Percentiles rank a stretch among this genome's conserved stretches.
These are phyloP conservation scores for Acanthoscelides obtectus DNA, from an alignment of 2,888 invertebrate species.

Conservation along the genomic window DNA sequence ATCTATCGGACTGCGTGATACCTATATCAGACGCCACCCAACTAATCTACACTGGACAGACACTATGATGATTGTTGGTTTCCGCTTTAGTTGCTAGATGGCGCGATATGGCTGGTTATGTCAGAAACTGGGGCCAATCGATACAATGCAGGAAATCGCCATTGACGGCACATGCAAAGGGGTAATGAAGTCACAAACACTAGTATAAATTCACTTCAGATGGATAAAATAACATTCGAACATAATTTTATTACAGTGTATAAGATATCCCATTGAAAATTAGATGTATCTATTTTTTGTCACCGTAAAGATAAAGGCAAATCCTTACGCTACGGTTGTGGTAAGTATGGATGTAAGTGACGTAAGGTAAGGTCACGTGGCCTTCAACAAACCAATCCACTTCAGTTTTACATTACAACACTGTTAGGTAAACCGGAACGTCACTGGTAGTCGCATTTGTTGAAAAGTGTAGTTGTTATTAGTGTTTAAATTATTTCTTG, in stretches of 20 bases:
- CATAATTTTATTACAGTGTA: not conserved
- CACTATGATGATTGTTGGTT: no score
- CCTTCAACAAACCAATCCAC: slow-evolving; percentile 33
- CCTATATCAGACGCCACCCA: no score
- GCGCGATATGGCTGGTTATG: no score
- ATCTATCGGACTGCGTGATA: no score
- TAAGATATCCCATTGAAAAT: not conserved
- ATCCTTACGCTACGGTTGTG: not conserved
- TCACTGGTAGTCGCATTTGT: slow-evolving; percentile 10
- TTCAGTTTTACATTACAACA: slow-evolving; percentile 35
- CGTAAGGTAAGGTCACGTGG: slow-evolving; percentile 29
- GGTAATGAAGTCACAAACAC: not conserved
- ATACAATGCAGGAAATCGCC: not conserved
- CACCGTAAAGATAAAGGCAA: not conserved
- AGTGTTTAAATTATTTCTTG: slow-evolving; percentile 21
- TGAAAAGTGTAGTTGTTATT: slow-evolving; percentile 17
- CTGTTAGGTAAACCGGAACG: slow-evolving; percentile 23
- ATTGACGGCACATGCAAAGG: not conserved
- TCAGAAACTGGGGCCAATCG: no score
- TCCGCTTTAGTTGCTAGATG: no score
- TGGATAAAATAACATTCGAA: not conserved
- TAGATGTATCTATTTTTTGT: not conserved
- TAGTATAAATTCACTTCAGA: not conserved
- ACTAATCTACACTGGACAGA: no score
- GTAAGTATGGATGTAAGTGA: not conserved